These are phyloP conservation scores for Cheilosia pagana DNA, from an alignment of 2,888 invertebrate species.

Conservation along the genomic window DNA sequence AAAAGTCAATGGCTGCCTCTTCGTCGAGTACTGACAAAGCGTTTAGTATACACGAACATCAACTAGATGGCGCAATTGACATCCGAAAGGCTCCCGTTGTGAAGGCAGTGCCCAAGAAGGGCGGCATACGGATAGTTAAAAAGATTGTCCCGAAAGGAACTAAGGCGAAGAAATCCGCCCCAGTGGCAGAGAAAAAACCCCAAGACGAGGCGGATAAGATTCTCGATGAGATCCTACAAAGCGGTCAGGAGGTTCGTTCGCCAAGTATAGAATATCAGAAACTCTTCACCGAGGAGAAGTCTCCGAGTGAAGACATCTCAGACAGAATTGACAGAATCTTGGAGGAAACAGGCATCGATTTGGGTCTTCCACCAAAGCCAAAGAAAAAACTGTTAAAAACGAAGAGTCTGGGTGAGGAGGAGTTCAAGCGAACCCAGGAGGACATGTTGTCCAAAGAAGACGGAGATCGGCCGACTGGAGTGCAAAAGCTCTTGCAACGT, in stretches of 20 bases:
- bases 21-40: slow-evolving; percentile 64
- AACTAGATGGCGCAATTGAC: slow-evolving; percentile 82
- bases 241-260: slow-evolving; percentile 78
- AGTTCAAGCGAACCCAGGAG: slow-evolving; percentile 77
- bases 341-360: slow-evolving; percentile 80
- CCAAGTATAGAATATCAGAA: slow-evolving; percentile 82
- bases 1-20: slow-evolving; percentile 75
- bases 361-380: slow-evolving; percentile 77
- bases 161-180: slow-evolving; percentile 76
- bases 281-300: slow-evolving; percentile 82
- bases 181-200: slow-evolving; percentile 8
- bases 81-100: slow-evolving; percentile 78
- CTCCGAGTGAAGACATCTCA: slow-evolving; percentile 82
- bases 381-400: slow-evolving; percentile 79
- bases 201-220: slow-evolving; percentile 80
- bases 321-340: slow-evolving; percentile 82
- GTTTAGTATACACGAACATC: slow-evolving; percentile 82
- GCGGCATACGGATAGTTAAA: slow-evolving; percentile 80
- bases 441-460: slow-evolving; percentile 72
- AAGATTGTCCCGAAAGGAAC: slow-evolving; percentile 81
- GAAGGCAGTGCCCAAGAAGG: slow-evolving; percentile 77
- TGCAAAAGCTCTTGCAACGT: slow-evolving; percentile 80
- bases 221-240: slow-evolving; percentile 81
- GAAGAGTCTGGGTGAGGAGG: slow-evolving; percentile 80
- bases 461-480: slow-evolving; percentile 76